phyloP scores from a whole-genome alignment of 2,888 invertebrate genomes.

The Archips crataeganus region DNA sequence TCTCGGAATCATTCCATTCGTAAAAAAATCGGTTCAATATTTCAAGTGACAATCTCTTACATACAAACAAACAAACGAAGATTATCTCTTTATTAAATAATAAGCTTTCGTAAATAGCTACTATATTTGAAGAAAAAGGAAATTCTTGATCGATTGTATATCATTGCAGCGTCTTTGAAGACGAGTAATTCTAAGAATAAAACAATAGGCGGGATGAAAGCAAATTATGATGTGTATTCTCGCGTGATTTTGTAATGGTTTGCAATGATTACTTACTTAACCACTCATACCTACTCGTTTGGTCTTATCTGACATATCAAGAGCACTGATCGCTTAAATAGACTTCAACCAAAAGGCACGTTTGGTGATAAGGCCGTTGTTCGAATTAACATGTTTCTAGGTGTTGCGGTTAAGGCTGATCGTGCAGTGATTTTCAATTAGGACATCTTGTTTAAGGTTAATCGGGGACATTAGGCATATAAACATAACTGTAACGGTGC shows the following conservation, averaged over 20 bases:
- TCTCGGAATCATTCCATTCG: no score
- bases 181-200: constrained; percentile 4
- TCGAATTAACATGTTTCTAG: constrained; percentile 14
- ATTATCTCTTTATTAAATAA: no score
- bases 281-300: constrained; percentile 8
- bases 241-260: not conserved
- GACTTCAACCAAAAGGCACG: constrained; percentile 8
- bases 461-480: not conserved
- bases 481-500: not conserved
- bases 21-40: no score
- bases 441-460: constrained; percentile 3
- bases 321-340: constrained; percentile 5
- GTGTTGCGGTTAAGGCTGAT: not conserved
- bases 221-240: not conserved
- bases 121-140: no score
- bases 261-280: constrained; percentile 2
- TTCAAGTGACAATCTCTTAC: no score
- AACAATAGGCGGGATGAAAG: constrained; percentile 5
- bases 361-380: constrained; percentile 14
- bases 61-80: no score
- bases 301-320: constrained; percentile 19
- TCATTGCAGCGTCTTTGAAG: not conserved
- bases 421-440: constrained; percentile 17
- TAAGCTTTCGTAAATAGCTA: no score
- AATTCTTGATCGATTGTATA: no score